These are phyloP conservation scores for Tortricodes alternella DNA, from an alignment of 2,888 invertebrate species.

Conservation along the genomic window DNA sequence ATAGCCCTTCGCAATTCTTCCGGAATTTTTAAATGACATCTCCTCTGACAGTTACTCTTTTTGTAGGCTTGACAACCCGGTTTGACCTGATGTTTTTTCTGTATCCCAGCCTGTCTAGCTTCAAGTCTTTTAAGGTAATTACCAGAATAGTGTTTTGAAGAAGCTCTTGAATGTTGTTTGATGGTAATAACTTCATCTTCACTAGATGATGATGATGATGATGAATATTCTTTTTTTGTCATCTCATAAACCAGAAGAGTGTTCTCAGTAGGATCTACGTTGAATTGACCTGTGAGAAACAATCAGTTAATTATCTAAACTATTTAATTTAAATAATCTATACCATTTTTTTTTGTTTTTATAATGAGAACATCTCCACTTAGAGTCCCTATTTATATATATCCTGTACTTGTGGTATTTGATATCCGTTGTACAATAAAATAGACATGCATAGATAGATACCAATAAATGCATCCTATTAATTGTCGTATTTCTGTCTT, in stretches of 20 bases:
- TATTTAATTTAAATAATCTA: background rate
- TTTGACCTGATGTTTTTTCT: conserved; percentile 10
- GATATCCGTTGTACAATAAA: background rate
- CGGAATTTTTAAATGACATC: conserved; percentile 10
- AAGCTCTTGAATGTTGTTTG: background rate
- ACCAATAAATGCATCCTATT: too few relatives aligned
- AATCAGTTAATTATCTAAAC: background rate
- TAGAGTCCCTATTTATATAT: too few relatives aligned
- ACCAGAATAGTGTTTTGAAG: background rate
- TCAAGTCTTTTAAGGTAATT: background rate
- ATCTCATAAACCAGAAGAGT: background rate
- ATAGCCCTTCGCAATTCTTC: conserved; percentile 7
- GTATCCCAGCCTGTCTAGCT: background rate
- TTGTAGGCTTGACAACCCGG: conserved; percentile 13
- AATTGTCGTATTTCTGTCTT: too few relatives aligned
- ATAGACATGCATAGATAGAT: too few relatives aligned
- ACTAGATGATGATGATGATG: conserved; percentile 1
- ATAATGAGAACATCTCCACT: too few relatives aligned
- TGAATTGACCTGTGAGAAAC: conserved; percentile 5
- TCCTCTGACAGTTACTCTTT: conserved; percentile 14
- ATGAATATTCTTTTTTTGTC: background rate
- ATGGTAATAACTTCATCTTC: conserved; percentile 5
- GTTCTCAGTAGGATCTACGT: conserved; percentile 10
- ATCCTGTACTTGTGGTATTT: too few relatives aligned
- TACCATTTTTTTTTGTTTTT: too few relatives aligned